Percentiles rank a stretch among this genome's conserved stretches.
Evolutionary conservation across 2,888 invertebrate genomes (phyloP).

Genomic region (Notodonta ziczac): DNA sequence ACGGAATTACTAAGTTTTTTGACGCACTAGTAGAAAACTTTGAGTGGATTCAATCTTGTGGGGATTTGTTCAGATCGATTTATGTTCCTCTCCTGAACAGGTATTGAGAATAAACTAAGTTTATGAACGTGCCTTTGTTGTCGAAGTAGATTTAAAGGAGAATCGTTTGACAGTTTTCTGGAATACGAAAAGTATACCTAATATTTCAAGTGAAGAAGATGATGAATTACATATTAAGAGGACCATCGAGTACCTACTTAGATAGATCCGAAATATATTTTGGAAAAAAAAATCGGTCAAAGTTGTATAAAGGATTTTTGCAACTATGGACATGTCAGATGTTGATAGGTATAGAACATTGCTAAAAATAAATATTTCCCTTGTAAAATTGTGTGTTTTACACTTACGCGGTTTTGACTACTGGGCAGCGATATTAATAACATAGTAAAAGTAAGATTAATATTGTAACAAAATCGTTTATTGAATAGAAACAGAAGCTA

Average conservation of each 20-base stretch:
- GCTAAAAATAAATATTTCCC: too few relatives aligned
- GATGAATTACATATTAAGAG: not conserved
- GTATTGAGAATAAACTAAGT: slow-evolving; percentile 31
- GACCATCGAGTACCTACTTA: too few relatives aligned
- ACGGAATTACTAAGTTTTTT: slow-evolving; percentile 79
- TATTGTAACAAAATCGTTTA: slow-evolving; percentile 12
- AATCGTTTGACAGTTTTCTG: slow-evolving; percentile 22
- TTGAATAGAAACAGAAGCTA: slow-evolving; percentile 34
- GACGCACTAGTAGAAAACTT: slow-evolving; percentile 77
- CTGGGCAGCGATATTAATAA: too few relatives aligned
- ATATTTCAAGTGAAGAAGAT: not conserved
- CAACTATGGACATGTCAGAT: too few relatives aligned
- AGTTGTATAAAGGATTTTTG: too few relatives aligned
- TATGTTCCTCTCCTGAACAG: slow-evolving; percentile 44
- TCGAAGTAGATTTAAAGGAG: slow-evolving; percentile 30
- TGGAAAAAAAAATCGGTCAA: too few relatives aligned
- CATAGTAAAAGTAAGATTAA: too few relatives aligned
- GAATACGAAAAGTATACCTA: slow-evolving; percentile 10
- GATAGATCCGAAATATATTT: too few relatives aligned
- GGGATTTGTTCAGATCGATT: slow-evolving; percentile 71
- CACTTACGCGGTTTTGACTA: too few relatives aligned
- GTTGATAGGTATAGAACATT: too few relatives aligned
- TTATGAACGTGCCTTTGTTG: slow-evolving; percentile 28
- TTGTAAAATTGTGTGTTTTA: too few relatives aligned
- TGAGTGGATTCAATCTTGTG: slow-evolving; percentile 74